These are phyloP conservation scores for Dipodomys ordii DNA, from an alignment of 2,113 vertebrate species.

Conservation along the genomic window DNA sequence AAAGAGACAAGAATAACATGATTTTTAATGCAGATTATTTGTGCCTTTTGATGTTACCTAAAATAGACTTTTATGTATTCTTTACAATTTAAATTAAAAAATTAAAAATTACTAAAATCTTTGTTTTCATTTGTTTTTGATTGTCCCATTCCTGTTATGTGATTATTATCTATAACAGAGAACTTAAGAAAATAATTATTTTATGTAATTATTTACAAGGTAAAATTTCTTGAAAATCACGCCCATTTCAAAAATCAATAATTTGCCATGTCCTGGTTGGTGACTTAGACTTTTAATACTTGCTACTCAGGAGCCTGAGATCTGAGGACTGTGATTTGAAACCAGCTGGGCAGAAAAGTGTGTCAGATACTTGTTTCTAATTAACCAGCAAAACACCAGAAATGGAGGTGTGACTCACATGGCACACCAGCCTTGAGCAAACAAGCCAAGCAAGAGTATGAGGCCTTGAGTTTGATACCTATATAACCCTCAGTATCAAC, in stretches of 20 bases:
- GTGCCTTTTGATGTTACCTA: background rate
- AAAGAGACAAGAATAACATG: background rate
- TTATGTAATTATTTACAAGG: background rate
- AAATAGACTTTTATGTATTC: background rate
- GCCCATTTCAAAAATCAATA: background rate
- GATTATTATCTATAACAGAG: background rate
- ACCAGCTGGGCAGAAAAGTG: too few species aligned
- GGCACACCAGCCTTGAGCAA: too few species aligned
- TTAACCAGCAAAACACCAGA: too few species aligned
- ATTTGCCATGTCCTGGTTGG: too few species aligned
- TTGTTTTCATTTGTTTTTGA: background rate
- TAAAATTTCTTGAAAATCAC: background rate
- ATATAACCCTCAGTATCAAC: too few species aligned
- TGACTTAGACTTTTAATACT: too few species aligned
- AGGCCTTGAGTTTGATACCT: too few species aligned
- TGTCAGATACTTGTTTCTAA: too few species aligned
- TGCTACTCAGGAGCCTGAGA: too few species aligned
- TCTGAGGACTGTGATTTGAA: too few species aligned
- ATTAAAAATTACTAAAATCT: background rate
- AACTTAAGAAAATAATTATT: background rate
- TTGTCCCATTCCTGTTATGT: background rate
- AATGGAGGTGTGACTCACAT: too few species aligned
- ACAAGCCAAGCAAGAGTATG: too few species aligned
- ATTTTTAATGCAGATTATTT: background rate
- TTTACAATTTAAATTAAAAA: background rate